Evolutionary conservation across 1,140 invertebrate species (phyloP), one percentile per base, ranked within the genome.

Genomic region (Anthonomus grandis): DNA sequence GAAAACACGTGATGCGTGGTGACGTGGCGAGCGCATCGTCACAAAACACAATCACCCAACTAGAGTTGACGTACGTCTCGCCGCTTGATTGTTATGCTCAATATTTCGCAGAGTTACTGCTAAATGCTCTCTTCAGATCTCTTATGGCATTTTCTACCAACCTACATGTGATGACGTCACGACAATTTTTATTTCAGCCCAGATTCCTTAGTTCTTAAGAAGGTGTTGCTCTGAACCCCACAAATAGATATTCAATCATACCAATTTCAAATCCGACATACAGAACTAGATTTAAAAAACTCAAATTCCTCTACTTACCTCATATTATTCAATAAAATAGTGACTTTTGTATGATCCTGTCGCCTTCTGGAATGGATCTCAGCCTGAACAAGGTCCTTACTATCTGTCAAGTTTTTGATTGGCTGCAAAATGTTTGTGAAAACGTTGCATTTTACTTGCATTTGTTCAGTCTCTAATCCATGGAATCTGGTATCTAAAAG

Each of bases 261-360:
- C n/a, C n/a, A n/a, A n/a, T n/a, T n/a, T n/a, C n/a, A n/a, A n/a
- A n/a, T n/a, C n/a, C n/a, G n/a, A n/a, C n/a, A n/a, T n/a, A 34
- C 2, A 10, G 1, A 34, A 34, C 31, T 12, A 34, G 10, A 13
- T 12, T 34, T 1, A 45, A 23, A 23, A 19, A 23, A 12, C 10
- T 3, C 22, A 24, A 45, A 3, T 15, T 6, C 2, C n/a, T 9
- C 22, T 22, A 8, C 23, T 39, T 44, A 57, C 57, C 57, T 79
- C 91, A 98, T 96, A 70, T 96, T 95, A 71, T 97, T 96, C 2
- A 98, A 76, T 15, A 98, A 75, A 49, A 98, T 86, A 0, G 93
- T 97, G 51, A 95, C 93, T 56, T 89, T 86, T 0, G 84, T 83
- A n/a, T 82, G 80, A 57, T 87, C 86, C 0, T 73, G 75, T 9